phyloP scores from a whole-genome alignment of 1,140 invertebrate genomes.

The Micrasema longulum region DNA sequence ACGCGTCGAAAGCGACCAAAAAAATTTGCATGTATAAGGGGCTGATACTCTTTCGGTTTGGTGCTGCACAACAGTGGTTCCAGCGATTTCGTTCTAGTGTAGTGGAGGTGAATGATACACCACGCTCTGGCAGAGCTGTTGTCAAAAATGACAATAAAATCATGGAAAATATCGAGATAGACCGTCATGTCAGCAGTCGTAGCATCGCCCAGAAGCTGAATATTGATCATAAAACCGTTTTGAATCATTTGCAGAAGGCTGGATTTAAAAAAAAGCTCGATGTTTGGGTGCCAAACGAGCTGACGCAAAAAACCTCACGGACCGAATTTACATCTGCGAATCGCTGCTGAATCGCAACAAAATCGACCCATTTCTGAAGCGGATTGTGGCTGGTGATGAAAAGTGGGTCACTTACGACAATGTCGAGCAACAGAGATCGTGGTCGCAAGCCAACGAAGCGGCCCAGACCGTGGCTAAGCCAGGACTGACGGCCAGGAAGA shows the following conservation, averaged over 20 bases:
- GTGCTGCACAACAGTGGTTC: too few species aligned
- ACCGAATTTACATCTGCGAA: conserved; percentile 24
- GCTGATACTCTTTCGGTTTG: too few species aligned
- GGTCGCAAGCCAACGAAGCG: neutral
- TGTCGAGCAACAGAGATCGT: conserved; percentile 1
- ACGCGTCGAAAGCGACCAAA: conserved; percentile 24
- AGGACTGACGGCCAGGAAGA: neutral
- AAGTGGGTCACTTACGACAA: conserved; percentile 17
- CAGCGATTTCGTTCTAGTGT: too few species aligned
- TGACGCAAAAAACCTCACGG: conserved; percentile 17
- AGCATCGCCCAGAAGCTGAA: conserved; percentile 18
- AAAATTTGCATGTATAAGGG: too few species aligned
- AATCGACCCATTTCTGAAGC: conserved; percentile 24
- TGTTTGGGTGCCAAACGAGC: conserved; percentile 14
- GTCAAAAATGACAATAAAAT: conserved; percentile 8
- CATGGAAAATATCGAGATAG: conserved; percentile 21
- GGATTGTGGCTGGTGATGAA: conserved; percentile 20
- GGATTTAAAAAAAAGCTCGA: conserved; percentile 4
- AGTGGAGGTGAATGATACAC: too few species aligned
- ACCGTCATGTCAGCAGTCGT: conserved; percentile 20
- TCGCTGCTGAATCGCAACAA: conserved; percentile 24
- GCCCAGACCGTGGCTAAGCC: neutral
- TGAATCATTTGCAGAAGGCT: conserved; percentile 16
- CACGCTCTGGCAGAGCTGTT: too few species aligned
- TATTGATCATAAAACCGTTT: conserved; percentile 19